These are phyloP conservation scores for Phortica okadai DNA, from an alignment of 2,888 invertebrate species.

Conservation along the genomic window DNA sequence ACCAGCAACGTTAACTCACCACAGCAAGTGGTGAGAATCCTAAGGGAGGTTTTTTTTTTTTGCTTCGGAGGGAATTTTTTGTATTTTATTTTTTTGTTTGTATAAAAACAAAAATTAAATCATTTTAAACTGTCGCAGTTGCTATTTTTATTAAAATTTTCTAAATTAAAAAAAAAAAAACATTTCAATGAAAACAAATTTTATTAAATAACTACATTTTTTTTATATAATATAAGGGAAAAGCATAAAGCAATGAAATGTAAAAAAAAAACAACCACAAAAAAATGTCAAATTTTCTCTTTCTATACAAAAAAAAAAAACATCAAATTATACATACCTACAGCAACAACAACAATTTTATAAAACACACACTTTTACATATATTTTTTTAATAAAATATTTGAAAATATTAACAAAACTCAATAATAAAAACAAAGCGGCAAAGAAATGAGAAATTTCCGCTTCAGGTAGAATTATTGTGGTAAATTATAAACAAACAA, in stretches of 20 bases:
- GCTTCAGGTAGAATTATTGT: too few relatives aligned
- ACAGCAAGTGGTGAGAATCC: too few relatives aligned
- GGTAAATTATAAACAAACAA: constrained; percentile 51
- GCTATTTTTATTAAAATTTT: neutral
- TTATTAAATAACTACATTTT: constrained; percentile 56
- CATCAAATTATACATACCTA: constrained; percentile 15
- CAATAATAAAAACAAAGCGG: constrained; percentile 49
- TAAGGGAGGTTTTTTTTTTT: too few relatives aligned
- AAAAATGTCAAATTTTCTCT: neutral
- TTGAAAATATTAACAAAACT: constrained; percentile 39
- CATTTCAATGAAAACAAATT: constrained; percentile 36
- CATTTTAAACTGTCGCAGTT: neutral
- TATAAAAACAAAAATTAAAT: neutral
- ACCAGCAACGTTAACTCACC: too few relatives aligned
- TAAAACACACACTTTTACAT: neutral
- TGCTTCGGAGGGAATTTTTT: too few relatives aligned
- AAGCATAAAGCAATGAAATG: constrained; percentile 38
- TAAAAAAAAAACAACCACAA: neutral
- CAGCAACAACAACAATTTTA: neutral
- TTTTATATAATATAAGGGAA: constrained; percentile 40
- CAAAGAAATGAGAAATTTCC: constrained; percentile 58
- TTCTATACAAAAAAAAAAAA: neutral
- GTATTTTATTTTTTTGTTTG: too few relatives aligned
- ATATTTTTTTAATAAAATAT: constrained; percentile 17
- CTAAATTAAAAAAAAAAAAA: neutral